Percentiles rank a stretch among this genome's conserved stretches.
phyloP scores from a whole-genome alignment of 2,888 invertebrate genomes.

The Chalcosyrphus nemorum region DNA sequence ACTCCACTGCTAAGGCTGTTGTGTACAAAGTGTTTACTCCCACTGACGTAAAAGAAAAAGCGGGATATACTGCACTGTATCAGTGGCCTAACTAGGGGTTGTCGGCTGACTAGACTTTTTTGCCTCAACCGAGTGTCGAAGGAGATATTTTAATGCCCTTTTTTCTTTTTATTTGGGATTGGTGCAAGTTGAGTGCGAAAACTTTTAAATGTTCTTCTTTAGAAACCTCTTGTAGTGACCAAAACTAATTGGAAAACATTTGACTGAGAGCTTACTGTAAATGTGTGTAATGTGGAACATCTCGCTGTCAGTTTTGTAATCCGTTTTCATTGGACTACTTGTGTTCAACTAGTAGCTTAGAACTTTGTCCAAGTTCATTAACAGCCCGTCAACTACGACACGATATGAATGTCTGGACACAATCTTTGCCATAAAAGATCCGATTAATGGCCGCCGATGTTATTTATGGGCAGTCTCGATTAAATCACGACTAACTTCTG shows the following conservation, averaged over 20 bases:
- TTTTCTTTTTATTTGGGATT: neutral
- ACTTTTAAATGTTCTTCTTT: neutral
- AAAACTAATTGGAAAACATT: constrained; percentile 41
- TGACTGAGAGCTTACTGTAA: neutral
- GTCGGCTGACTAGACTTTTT: constrained; percentile 8
- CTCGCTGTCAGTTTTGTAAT: neutral
- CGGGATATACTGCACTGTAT: neutral
- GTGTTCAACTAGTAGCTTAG: constrained; percentile 20
- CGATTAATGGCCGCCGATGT: constrained; percentile 30
- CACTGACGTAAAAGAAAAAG: constrained; percentile 2
- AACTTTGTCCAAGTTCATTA: constrained; percentile 36
- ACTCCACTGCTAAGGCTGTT: constrained; percentile 17
- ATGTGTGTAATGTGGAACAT: neutral
- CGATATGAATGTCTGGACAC: constrained; percentile 11
- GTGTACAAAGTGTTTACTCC: constrained; percentile 40
- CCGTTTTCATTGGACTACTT: neutral
- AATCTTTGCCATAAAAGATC: constrained; percentile 1
- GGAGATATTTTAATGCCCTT: constrained; percentile 27
- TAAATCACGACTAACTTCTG: constrained; percentile 40
- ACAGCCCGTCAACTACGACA: neutral
- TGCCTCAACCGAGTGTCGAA: constrained; percentile 23
- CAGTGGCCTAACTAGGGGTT: constrained; percentile 28
- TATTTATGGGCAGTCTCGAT: constrained; percentile 45
- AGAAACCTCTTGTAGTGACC: neutral
- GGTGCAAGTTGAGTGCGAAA: neutral